These are phyloP conservation scores for Arctia plantaginis DNA, from an alignment of 2,888 invertebrate species.

Conservation along the genomic window DNA sequence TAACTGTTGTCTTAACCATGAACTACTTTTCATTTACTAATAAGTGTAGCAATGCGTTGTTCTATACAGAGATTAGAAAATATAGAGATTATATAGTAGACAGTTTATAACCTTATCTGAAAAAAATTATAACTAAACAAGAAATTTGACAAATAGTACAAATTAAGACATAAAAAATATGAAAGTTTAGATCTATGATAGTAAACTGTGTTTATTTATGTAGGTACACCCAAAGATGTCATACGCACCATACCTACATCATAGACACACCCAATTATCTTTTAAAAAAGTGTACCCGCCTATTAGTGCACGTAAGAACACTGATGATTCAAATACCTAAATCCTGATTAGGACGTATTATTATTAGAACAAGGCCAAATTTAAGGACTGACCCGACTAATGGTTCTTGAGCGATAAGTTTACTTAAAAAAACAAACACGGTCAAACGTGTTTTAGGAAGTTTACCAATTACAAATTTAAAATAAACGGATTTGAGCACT, in stretches of 20 bases:
- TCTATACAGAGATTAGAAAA: not conserved
- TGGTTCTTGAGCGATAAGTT: not conserved
- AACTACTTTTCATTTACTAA: not conserved
- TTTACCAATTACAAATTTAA: not conserved
- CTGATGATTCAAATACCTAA: not conserved
- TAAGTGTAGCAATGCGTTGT: not conserved
- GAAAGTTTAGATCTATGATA: too few relatives aligned
- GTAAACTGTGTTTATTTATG: too few relatives aligned
- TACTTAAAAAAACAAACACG: not conserved
- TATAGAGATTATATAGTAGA: not conserved
- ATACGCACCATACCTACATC: not conserved
- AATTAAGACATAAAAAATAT: too few relatives aligned
- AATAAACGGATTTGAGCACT: not conserved
- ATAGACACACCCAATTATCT: not conserved
- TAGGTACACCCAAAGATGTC: too few relatives aligned
- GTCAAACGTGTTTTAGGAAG: not conserved
- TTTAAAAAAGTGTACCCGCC: not conserved
- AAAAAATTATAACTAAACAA: not conserved
- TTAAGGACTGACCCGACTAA: not conserved
- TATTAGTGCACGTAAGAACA: not conserved
- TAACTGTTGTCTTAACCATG: not conserved
- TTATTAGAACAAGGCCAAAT: not conserved
- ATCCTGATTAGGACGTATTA: not conserved
- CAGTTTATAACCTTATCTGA: not conserved
- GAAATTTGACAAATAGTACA: not conserved